Evolutionary conservation across 2,797 vertebrate species (phyloP).

Genomic region (Kryptolebias ocellatus): DNA sequence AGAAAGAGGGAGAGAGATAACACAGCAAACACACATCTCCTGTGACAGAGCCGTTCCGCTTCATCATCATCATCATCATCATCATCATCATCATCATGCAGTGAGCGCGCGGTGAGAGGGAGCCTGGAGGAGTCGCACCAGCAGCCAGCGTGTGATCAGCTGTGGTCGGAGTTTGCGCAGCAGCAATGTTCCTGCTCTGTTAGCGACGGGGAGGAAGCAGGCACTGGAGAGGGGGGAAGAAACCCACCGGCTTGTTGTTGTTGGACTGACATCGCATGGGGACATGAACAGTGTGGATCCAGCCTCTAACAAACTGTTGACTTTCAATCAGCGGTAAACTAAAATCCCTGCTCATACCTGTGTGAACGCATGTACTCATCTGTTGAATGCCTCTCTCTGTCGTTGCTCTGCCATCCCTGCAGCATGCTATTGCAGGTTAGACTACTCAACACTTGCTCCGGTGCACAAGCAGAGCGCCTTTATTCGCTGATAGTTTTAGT

Average conservation of each 20-base stretch:
- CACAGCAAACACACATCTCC: constrained; percentile 32
- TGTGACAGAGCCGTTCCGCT: neutral
- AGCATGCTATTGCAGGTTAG: constrained; percentile 38
- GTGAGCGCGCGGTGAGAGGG: constrained; percentile 42
- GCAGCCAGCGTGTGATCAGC: constrained; percentile 37
- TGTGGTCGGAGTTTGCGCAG: constrained; percentile 54
- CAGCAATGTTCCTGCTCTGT: constrained; percentile 57
- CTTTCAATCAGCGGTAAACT: constrained; percentile 88
- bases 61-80: neutral
- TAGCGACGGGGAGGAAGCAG: constrained; percentile 25
- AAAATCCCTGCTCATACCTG: constrained; percentile 15
- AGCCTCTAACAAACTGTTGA: constrained; percentile 87
- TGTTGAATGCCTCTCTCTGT: constrained; percentile 61
- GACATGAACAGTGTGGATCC: constrained; percentile 86
- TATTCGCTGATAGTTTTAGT: constrained; percentile 6
- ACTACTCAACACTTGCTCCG: constrained; percentile 44
- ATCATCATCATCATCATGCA: constrained; percentile 29
- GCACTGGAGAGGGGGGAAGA: neutral
- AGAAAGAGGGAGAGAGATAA: constrained; percentile 20
- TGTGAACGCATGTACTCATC: constrained; percentile 62
- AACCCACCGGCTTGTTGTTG: constrained; percentile 48
- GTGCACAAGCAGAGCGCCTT: constrained; percentile 32
- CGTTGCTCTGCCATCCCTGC: constrained; percentile 41
- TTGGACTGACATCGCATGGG: constrained; percentile 79
- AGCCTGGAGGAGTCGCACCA: constrained; percentile 33